These are phyloP conservation scores for Caenorhabditis panamensis DNA, from an alignment of 2,888 invertebrate species.

Conservation along the genomic window DNA sequence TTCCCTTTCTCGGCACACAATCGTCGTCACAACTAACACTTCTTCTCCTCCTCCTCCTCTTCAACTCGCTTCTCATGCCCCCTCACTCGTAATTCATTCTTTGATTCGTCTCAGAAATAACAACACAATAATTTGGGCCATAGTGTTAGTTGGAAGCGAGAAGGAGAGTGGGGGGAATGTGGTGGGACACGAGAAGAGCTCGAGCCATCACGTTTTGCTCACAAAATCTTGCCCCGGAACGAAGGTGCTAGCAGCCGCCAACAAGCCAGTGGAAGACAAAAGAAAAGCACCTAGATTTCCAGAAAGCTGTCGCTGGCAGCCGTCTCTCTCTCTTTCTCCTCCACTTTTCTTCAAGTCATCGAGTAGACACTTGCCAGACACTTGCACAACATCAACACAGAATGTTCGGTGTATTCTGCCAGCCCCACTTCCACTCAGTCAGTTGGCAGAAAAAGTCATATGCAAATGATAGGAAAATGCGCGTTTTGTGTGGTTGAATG, in stretches of 20 bases:
- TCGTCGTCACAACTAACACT: conserved; percentile 42
- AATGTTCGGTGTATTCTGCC: conserved; percentile 32
- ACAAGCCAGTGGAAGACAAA: conserved; percentile 16
- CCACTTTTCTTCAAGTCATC: conserved; percentile 14
- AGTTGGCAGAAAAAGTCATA: conserved; percentile 22
- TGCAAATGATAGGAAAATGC: conserved; percentile 36
- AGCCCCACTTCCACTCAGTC: neutral
- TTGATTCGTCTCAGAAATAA: conserved; percentile 43
- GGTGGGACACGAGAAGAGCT: neutral
- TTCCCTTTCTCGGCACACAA: conserved; percentile 36
- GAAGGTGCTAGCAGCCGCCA: conserved; percentile 2
- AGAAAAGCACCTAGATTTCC: conserved; percentile 11
- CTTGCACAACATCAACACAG: conserved; percentile 20
- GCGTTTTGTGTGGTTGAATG: conserved; percentile 16
- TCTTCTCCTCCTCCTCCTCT: conserved; percentile 27
- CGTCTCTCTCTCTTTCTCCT: conserved; percentile 10
- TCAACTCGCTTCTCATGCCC: neutral
- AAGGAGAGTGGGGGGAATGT: neutral
- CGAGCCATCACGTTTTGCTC: neutral
- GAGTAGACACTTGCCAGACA: conserved; percentile 9
- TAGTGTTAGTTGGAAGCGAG: conserved; percentile 9
- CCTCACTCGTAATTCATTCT: conserved; percentile 37
- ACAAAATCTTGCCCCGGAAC: neutral
- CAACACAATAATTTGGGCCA: conserved; percentile 28
- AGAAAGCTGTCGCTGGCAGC: conserved; percentile 26